Evolutionary conservation across 92 coral and sea anemone genomes (phyloP), one percentile per base, ranked within the genome.

Genomic region (Ricordea florida): DNA sequence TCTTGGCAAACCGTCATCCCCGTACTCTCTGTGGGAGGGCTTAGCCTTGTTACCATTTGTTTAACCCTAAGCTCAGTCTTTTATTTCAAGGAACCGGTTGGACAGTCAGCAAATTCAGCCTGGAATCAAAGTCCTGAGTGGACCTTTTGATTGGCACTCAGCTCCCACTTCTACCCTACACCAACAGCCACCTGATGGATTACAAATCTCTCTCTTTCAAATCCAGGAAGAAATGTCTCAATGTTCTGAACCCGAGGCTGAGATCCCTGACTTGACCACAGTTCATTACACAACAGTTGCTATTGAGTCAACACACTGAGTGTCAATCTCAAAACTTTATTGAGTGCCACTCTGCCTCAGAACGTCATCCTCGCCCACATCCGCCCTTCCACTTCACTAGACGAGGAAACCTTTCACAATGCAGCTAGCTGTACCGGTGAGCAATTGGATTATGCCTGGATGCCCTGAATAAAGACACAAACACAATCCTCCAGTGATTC

Each of bases 391-490:
- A 49, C 79, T n/a, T n/a, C n/a, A n/a, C n/a, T 42, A 46, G 84
- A 69, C 62, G 51, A 47, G 50, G 60, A 31, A 31, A 8, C 66
- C 20, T 60, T 47, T 66, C 25, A 84, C 3, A 42, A 84, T 43
- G 89, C 84, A 44, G 84, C 73, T 38, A 52, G 59, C 55, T 25
- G 51, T 30, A 77, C 80, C 38, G 66, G 84, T 1, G 51, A 61
- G 34, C 85, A 77, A 50, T 65, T 76, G 38, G 62, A 78, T 10
- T 74, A 68, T 67, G 80, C 73, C 7, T 84, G 84, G 75, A 56
- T 51, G 21, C 56, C 89, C 66, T 84, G 84, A 84, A 60, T 68
- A 67, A 63, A 84, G 36, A 67, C 62, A 41, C 84, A 84, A 66
- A 37, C 44, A 8, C 69, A 66, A 37, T 44, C 52, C 35, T n/a